These are phyloP conservation scores for Drosophila quadrilineata DNA, from an alignment of 1,140 invertebrate genomes.

Conservation along the genomic window DNA sequence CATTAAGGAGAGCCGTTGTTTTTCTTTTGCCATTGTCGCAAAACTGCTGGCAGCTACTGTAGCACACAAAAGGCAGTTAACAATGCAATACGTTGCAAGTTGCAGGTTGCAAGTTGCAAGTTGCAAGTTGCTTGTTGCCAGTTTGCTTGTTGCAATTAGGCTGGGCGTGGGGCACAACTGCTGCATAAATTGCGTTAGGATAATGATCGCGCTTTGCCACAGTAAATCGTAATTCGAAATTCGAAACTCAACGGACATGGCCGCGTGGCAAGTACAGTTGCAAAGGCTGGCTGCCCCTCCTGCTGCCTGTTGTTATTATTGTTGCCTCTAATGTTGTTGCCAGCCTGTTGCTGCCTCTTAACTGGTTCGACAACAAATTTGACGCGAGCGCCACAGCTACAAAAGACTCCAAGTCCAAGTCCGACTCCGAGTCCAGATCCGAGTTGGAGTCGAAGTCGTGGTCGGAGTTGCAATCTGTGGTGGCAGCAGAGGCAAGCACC, in stretches of 20 bases:
- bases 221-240: slow-evolving; percentile 74
- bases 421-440: no score
- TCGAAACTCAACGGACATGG: slow-evolving; percentile 68
- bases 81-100: slow-evolving; percentile 49
- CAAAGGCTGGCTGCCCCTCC: slow-evolving; percentile 37
- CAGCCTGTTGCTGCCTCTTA: slow-evolving; percentile 25
- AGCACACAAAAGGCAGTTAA: slow-evolving; percentile 26
- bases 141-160: slow-evolving; percentile 63
- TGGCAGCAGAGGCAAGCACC: slow-evolving; percentile 40
- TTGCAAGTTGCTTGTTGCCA: slow-evolving; percentile 35
- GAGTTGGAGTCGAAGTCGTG: no score
- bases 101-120: slow-evolving; percentile 30
- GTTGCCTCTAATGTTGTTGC: slow-evolving; percentile 9
- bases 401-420: no score
- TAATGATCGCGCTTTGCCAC: slow-evolving; percentile 80
- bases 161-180: slow-evolving; percentile 69
- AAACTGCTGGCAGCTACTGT: slow-evolving; percentile 18
- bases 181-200: slow-evolving; percentile 80
- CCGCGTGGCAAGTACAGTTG: slow-evolving; percentile 69
- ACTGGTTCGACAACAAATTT: slow-evolving; percentile 78
- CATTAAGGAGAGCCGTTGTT: slow-evolving; percentile 54
- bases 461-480: not conserved
- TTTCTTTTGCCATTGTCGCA: slow-evolving; percentile 38
- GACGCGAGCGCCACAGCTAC: slow-evolving; percentile 50
- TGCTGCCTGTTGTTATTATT: no score